A percentile compares a stretch with the other conserved stretches of the same genome.
These are phyloP conservation scores for Drosophila barbarae DNA, from an alignment of 2,888 invertebrate species.

Conservation along the genomic window DNA sequence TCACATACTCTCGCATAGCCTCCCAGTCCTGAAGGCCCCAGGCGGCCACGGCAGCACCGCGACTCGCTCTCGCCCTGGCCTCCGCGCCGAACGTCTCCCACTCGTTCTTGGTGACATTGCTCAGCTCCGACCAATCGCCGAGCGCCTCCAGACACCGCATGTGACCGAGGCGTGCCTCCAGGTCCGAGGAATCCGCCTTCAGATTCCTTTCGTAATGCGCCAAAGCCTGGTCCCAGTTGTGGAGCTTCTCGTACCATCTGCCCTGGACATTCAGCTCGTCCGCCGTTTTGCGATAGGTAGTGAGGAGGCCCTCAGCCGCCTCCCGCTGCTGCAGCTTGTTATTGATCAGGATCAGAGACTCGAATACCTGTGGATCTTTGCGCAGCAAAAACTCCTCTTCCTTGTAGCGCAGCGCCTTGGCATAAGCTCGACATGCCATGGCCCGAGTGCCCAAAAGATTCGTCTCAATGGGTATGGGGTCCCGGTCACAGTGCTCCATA, in stretches of 20 bases:
- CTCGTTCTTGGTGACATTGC: slow-evolving; percentile 88
- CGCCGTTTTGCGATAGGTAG: slow-evolving; percentile 87
- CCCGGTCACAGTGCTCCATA: slow-evolving; percentile 99
- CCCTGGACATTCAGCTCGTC: slow-evolving; percentile 85
- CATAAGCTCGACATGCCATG: slow-evolving; percentile 92
- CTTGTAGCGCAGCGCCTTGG: slow-evolving; percentile 84
- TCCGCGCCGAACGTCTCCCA: slow-evolving; percentile 86
- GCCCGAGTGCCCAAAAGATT: slow-evolving; percentile 94
- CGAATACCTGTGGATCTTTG: slow-evolving; percentile 92
- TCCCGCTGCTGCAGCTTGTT: slow-evolving; percentile 99
- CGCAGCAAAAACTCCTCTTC: slow-evolving; percentile 95
- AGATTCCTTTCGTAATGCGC: slow-evolving; percentile 90
- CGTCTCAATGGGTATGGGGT: slow-evolving; percentile 93
- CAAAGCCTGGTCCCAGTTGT: slow-evolving; percentile 98
- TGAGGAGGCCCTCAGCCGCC: slow-evolving; percentile 95
- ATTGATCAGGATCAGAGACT: slow-evolving; percentile 96
- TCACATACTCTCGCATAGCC: slow-evolving; percentile 94
- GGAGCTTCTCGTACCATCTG: slow-evolving; percentile 98
- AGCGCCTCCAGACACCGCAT: slow-evolving; percentile 97
- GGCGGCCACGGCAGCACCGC: slow-evolving; percentile 95
- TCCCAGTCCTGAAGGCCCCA: slow-evolving; percentile 98
- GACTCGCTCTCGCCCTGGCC: slow-evolving; percentile 86
- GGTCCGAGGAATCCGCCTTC: slow-evolving; percentile 83
- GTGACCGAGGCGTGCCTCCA: slow-evolving; percentile 92
- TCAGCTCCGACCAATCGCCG: slow-evolving; percentile 96